Evolutionary conservation across 2,888 invertebrate species (phyloP).

Genomic region (Cheilosia vernalis): DNA sequence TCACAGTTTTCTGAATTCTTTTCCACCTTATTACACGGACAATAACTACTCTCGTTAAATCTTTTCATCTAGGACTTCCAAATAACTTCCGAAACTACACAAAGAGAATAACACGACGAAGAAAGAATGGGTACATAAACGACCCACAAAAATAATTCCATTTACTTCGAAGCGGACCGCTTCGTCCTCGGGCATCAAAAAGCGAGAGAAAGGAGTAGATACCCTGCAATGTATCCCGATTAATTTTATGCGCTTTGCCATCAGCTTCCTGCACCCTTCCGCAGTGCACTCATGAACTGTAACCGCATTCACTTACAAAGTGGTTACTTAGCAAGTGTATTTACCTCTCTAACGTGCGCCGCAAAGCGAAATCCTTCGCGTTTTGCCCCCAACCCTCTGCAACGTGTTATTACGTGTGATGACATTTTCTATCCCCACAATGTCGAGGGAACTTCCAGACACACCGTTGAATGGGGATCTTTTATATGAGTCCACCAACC

Average conservation of each 20-base stretch:
- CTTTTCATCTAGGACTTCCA: conserved; percentile 56
- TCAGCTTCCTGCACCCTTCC: conserved; percentile 11
- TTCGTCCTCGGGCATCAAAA: conserved; percentile 27
- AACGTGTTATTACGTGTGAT: conserved; percentile 72
- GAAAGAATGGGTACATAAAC: conserved; percentile 40
- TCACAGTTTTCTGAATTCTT: conserved; percentile 52
- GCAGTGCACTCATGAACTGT: conserved; percentile 65
- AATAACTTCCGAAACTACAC: conserved; percentile 45
- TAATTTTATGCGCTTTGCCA: conserved; percentile 64
- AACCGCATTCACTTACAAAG: conserved; percentile 73
- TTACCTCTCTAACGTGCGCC: conserved; percentile 32
- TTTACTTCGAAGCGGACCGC: conserved; percentile 57
- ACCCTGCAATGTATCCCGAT: conserved; percentile 53
- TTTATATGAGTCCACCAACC: conserved; percentile 13
- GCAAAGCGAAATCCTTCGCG: conserved; percentile 46
- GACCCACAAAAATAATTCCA: conserved; percentile 59
- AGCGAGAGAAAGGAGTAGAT: conserved; percentile 8
- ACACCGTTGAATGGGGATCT: conserved; percentile 45
- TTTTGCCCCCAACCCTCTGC: conserved; percentile 14
- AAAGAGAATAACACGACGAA: conserved; percentile 13
- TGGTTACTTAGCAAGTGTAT: conserved; percentile 66
- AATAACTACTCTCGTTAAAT: conserved; percentile 55
- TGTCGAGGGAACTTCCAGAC: conserved; percentile 49
- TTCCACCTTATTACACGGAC: conserved; percentile 58
- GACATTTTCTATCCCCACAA: conserved; percentile 61